Conservation (phyloP, 1,140 invertebrate genomes). For the Aphis gossypii region DNA sequence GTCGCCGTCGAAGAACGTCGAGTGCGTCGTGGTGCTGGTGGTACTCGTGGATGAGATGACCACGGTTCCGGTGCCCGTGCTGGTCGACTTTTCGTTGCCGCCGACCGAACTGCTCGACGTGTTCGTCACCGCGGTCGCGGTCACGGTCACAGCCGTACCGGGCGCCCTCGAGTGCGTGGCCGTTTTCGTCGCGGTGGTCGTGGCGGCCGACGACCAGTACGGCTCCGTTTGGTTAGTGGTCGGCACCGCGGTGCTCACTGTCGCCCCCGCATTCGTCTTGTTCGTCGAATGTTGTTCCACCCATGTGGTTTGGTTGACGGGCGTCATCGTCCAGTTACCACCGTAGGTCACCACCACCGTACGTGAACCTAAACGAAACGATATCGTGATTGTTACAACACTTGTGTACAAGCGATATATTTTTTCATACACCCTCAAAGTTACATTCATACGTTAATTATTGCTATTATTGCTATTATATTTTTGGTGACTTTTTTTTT, state of each 20-base stretch:
- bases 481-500: neutral
- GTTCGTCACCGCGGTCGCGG: neutral
- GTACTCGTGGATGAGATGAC: slow-evolving; percentile 58
- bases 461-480: neutral
- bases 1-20: neutral
- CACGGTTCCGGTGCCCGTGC: neutral
- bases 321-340: neutral
- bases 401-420: neutral
- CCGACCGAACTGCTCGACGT: neutral
- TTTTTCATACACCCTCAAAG: neutral
- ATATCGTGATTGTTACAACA: neutral
- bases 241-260: neutral
- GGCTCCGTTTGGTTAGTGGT: neutral
- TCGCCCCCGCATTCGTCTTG: neutral
- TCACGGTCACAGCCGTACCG: neutral
- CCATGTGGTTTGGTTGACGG: neutral
- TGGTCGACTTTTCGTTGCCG: neutral
- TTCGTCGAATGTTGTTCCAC: neutral
- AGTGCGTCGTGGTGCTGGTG: slow-evolving; percentile 53
- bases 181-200: slow-evolving; percentile 40
- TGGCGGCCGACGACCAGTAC: neutral
- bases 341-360: neutral
- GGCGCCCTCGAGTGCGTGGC: slow-evolving; percentile 12
- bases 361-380: neutral
- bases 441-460: neutral